Base-by-base conservation (phyloP, 1,140 invertebrate species). In the Marisa cornuarietis region DNA sequence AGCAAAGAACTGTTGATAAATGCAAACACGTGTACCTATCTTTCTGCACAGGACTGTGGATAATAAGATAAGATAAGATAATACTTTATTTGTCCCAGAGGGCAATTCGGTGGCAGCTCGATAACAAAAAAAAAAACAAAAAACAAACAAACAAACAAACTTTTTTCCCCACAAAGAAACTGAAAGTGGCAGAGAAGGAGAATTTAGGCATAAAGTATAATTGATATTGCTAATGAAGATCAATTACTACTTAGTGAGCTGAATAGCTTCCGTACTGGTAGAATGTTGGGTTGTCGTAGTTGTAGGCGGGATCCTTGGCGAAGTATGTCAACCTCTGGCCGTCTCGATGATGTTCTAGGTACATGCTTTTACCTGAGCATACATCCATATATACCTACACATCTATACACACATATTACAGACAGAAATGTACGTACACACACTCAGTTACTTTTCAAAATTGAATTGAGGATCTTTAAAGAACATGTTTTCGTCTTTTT, bases 281-380 rank as follows among this genome's bases (percentile, higher is more conserved):
- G 9, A 72, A 24, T 49, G 20, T 66, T 26, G 83, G 79, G 51
- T 63, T 82, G 54, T 78, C 76, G 71, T 82, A 82, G 42, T 71
- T 76, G 51, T 79, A 82, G 6, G 42, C n/a, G 4, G 69, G 51
- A 49, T 79, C 81, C 6, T 80, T 62, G 20, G 81, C 76, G 26
- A 84, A 26, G 31, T 71, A 69, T 4, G 18, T 20, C 54, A 84
- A 22, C 54, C 71, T 66, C 18, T 52, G 4, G n/a, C 76, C 79
- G 69, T 80, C 18, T 3, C 81, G 71, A 20, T 75, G 52, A 0
- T 73, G 26, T 54, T 83, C 82, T n/a, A 80, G 63, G 22, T 75
- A 78, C 73, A 26, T 24, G 66, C n/a, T 26, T 6, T 24, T 42
- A 9, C 66, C 66, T 68, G 0, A 68, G 8, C 4, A 58, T 9